Evolutionary conservation across 2,797 vertebrate species (phyloP).

Genomic region (Rachycentron canadum): DNA sequence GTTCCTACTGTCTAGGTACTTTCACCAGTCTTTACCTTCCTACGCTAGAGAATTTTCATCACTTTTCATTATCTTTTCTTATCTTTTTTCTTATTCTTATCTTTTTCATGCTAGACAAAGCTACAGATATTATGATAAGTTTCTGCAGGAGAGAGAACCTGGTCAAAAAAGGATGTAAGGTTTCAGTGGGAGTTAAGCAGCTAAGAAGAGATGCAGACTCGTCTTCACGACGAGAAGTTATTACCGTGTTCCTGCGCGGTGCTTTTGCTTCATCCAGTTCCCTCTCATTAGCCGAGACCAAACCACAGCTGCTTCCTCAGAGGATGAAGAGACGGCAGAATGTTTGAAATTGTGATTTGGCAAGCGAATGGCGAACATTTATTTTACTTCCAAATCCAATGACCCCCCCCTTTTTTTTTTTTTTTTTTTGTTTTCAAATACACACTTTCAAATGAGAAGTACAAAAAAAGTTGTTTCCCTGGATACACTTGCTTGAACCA

Average conservation of each 20-base stretch:
- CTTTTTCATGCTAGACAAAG: no score
- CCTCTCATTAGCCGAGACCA: slow-evolving; percentile 62
- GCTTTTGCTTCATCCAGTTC: slow-evolving; percentile 54
- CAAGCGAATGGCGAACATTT: slow-evolving; percentile 60
- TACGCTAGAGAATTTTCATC: not conserved
- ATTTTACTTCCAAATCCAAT: slow-evolving; percentile 56
- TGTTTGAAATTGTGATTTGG: slow-evolving; percentile 48
- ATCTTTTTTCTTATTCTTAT: no score
- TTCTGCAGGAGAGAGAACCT: slow-evolving; percentile 38
- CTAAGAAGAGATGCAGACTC: slow-evolving; percentile 32
- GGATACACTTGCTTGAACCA: slow-evolving; percentile 34
- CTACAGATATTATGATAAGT: not conserved
- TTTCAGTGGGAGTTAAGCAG: slow-evolving; percentile 16
- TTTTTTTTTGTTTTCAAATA: slow-evolving; percentile 40
- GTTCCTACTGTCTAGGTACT: not conserved
- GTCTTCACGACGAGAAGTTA: slow-evolving; percentile 25
- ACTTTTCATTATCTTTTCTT: no score
- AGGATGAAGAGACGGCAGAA: slow-evolving; percentile 42
- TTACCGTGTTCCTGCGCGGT: slow-evolving; percentile 15
- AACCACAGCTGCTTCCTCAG: slow-evolving; percentile 49
- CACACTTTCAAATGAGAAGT: slow-evolving; percentile 45
- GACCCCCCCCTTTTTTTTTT: slow-evolving; percentile 12
- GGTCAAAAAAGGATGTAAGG: not conserved
- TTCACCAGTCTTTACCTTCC: not conserved
- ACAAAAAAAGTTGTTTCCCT: slow-evolving; percentile 50